Evolutionary conservation across 1,140 invertebrate genomes (phyloP), one percentile per base, ranked within the genome.

Genomic region (Drosophila pruinosa): DNA sequence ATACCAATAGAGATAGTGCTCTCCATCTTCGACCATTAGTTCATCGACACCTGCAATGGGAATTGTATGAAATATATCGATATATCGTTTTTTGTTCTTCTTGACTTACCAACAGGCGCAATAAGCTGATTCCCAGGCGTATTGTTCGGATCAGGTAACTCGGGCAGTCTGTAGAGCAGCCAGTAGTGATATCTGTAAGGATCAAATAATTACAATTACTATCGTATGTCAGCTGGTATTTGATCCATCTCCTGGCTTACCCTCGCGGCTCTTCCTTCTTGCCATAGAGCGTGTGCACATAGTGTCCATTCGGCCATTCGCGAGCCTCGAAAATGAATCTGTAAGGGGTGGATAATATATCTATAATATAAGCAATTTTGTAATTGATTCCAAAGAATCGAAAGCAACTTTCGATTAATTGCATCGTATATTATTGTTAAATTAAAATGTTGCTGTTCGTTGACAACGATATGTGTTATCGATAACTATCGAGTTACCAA

Each of bases 251-350:
- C 0, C 10, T 0, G 38, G 59, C 78, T 67, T 65, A 91, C 91
- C 95, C 96, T 93, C 96, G 95, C 0, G 96, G 96, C 83, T 97
- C 95, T 82, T 97, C 96, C 80, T 96, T 95, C 73, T 95, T 95
- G 1, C 96, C 96, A n/a, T 95, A 95, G 38, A 97, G 92, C 2
- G 96, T 97, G 91, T 97, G 96, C 19, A 97, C 95, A 90, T 97
- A 97, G 82, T 97, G 96, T 1, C 96, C 96, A 80, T 97, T 97
- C 1, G 96, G 96, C 96, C 96, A 97, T 89, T 96, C 95, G 22
- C 95, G 95, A 0, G 96, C 95, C 57, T 94, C 94, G 83, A 96
- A 96, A 78, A 95, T 92, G 81, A 94, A 94, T 81, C 90, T 91
- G 7, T 0, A 45, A 7, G 7, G 24, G 5, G 3, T 0, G 1